Base-by-base conservation (phyloP, 2,113 vertebrate species). In the Leuciscus idus region DNA sequence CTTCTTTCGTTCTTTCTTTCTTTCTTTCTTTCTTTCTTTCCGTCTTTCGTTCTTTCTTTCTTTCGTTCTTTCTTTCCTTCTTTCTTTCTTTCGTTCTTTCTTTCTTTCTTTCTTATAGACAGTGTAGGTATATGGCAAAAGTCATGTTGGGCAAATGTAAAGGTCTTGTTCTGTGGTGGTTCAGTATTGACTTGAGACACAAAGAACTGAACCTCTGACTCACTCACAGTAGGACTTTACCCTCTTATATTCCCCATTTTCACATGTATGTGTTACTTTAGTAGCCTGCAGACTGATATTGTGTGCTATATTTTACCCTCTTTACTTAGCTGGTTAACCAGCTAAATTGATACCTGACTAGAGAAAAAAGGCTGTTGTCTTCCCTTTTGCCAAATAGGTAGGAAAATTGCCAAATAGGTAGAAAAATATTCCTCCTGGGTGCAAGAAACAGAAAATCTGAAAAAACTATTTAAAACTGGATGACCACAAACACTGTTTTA, bases 121-220 rank as follows among this genome's bases (percentile, higher is more conserved):
- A 17, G 57, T 77, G 52, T 55, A 10, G 68, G 8, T 81, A 48
- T 19, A 82, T 52, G 46, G 62, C 81, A 52, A 52, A 13, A 52
- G 81, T 46, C 62, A 68, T 33, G 59, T 81, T 52, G 59, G 39
- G 79, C 59, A 62, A n/a, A 62, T 43, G 8, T 66, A 66, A 66
- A 66, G 61, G 39, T 50, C 62, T 52, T 26, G 11, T 28, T 81
- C 39, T 62, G 33, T 39, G 57, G 23, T 80, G 21, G 62, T 52
- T 82, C 19, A 33, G 26, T 33, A 21, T 82, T 68, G 39, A 66
- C 23, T 13, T 74, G 21, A 74, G 21, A 73, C 36, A n/a, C 36
- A 39, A 12, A 43, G 11, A 74, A 26, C 39, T 48, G 72, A 26
- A 74, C 17, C 48, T 48, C 62, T 80, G 66, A 57, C 9, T 84